Evolutionary conservation across 1,140 invertebrate species (phyloP), one percentile per base, ranked within the genome.

Genomic region (Polypedilum vanderplanki): DNA sequence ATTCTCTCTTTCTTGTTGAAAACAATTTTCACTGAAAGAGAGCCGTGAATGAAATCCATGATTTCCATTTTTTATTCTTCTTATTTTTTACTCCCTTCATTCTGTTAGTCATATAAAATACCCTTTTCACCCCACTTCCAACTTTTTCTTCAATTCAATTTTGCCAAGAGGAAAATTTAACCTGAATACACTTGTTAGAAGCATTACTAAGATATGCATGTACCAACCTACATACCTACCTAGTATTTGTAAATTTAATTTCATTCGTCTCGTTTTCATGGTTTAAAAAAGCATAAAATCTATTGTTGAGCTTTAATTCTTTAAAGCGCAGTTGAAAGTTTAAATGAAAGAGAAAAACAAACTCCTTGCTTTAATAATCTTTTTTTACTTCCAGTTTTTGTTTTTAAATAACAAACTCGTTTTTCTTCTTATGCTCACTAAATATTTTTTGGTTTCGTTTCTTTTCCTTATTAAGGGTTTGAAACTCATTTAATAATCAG

Each of bases 11-110:
- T 57, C 46, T 57, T 57, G 46, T 57, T 57, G 12, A 57, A 57
- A 57, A 57, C 46, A 57, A 57, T 57, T 57, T 57, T 57, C 46
- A 57, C 12, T 57, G 46, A 57, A 33, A 33, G 24, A 33, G 12
- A 12, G 46, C 46, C 46, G 46, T 57, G 46, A 57, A 57, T n/a
- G n/a, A 57, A 57, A 57, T 57, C 46, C 46, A 57, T 57, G 46
- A 57, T 57, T 57, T 46, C 15, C 15, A 8, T 10, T 46, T 15
- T 15, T 46, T 46, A 46, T 15, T 7, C 40, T 10, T 41, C 40
- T 5, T 41, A 41, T 7, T 41, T 46, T 46, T 15, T 15, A 15
- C 46, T 12, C 46, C 46, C 46, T n/a, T 57, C n/a, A 33, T 57
- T 57, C 46, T 57, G 10, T 46, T 57, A 46, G 9, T 46, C 41